Evolutionary conservation across 2,113 vertebrate genomes (phyloP), one percentile per base, ranked within the genome.

Genomic region (Semicossyphus pulcher): DNA sequence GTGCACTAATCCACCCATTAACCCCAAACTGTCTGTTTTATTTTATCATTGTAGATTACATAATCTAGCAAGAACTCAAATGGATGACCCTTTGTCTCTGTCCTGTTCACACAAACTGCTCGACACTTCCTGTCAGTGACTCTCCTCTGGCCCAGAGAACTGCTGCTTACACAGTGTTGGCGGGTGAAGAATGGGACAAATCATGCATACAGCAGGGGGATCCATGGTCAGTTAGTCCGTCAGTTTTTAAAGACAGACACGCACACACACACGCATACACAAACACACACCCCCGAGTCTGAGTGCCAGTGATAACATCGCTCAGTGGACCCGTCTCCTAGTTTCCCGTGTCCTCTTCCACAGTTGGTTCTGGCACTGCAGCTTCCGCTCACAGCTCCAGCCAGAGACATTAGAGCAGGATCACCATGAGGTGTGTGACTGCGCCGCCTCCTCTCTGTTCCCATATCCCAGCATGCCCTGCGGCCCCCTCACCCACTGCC

Each of bases 311-410:
- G 83, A 90, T 85, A 89, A 92, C 91, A 91, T 45, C 71, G 85
- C 86, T 88, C 85, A 82, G 76, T 10, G 7, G 72, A 75, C 71
- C 41, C 73, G 74, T 82, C 81, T 73, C 70, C 52, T 68, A 58
- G 63, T 77, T 88, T 86, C 88, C 88, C 82, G 34, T 90, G 63
- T 85, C 76, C 75, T 70, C 63, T 64, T 84, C 79, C 85, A 89
- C 59, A 89, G 89, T 92, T 92, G 84, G 84, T 91, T 91, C 87
- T 92, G 90, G 91, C 89, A 85, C 78, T n/a, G 67, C 75, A 76
- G 88, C 75, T 90, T 90, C 86, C 82, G 87, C 74, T 69, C 49
- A 69, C 72, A 83, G 75, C 60, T 79, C 71, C 81, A 74, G 80
- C 65, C 85, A 81, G 74, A 85, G 69, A 81, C 66, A 88, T 76